Evolutionary conservation across 1,140 invertebrate genomes (phyloP).

Genomic region (Drosophila ironensis): DNA sequence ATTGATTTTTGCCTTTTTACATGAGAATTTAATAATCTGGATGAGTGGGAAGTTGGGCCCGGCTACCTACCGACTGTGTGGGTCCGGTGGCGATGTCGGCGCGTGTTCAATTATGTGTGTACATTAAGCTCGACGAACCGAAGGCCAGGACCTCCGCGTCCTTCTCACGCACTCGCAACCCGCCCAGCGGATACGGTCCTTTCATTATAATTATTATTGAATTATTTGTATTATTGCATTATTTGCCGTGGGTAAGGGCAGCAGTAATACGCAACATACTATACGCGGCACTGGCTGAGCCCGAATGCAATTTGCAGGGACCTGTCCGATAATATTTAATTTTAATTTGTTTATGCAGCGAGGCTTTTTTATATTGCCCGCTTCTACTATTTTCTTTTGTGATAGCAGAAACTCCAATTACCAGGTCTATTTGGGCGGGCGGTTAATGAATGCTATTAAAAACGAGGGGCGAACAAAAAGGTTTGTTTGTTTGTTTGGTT

Average conservation of each 20-base stretch:
- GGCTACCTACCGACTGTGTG: too few relatives aligned
- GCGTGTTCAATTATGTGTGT: constrained; percentile 69
- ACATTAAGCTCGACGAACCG: constrained; percentile 57
- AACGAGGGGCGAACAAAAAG: constrained; percentile 10
- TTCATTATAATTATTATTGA: constrained; percentile 77
- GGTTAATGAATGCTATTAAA: constrained; percentile 73
- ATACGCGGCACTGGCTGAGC: not conserved
- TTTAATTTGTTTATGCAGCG: constrained; percentile 75
- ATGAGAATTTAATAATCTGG: constrained; percentile 61
- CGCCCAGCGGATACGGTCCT: constrained; percentile 9
- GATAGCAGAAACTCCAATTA: constrained; percentile 58
- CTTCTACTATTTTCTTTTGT: constrained; percentile 24
- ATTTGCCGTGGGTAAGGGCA: constrained; percentile 53
- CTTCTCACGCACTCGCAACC: not conserved
- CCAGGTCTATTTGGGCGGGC: constrained; percentile 50
- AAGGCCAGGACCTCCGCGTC: constrained; percentile 4
- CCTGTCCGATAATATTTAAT: constrained; percentile 71
- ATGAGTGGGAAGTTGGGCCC: too few relatives aligned
- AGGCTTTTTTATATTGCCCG: not conserved
- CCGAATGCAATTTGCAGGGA: constrained; percentile 59
- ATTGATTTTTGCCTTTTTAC: constrained; percentile 75
- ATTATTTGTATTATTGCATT: constrained; percentile 78
- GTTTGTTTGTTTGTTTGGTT: constrained; percentile 36
- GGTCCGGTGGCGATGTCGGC: constrained; percentile 11
- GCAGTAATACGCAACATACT: constrained; percentile 32